Conservation (phyloP, 2,888 invertebrate species). For the Uropetala carovei region DNA sequence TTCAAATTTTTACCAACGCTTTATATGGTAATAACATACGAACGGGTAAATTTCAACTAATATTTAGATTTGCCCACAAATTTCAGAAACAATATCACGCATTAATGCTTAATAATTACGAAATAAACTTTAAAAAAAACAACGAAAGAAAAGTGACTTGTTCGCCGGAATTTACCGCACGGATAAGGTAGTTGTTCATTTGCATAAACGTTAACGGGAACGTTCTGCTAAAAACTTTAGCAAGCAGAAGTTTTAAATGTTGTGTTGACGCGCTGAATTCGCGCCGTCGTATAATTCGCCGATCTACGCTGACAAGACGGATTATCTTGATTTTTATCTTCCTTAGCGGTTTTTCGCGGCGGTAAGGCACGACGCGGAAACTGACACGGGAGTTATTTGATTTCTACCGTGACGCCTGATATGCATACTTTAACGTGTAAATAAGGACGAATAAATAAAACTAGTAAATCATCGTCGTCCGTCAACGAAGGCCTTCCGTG, state of each 20-base stretch:
- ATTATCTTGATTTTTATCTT: not conserved
- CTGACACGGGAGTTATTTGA: not conserved
- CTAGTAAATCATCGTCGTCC: not conserved
- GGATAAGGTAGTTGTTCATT: too few species aligned
- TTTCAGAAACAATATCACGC: too few species aligned
- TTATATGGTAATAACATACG: too few species aligned
- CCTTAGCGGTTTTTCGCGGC: not conserved
- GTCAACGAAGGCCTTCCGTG: not conserved
- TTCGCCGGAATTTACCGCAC: too few species aligned
- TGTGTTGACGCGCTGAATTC: not conserved
- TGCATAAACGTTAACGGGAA: too few species aligned
- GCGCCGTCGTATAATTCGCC: not conserved
- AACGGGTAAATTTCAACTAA: too few species aligned
- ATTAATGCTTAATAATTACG: too few species aligned
- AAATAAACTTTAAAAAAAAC: too few species aligned
- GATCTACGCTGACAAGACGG: not conserved
- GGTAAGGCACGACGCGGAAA: not conserved
- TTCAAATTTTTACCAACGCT: too few species aligned
- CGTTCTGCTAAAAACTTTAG: too few species aligned
- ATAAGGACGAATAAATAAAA: not conserved
- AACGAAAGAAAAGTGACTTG: too few species aligned
- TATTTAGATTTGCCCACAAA: too few species aligned
- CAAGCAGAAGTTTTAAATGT: not conserved
- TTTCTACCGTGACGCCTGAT: not conserved
- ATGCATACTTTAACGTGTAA: not conserved